Evolutionary conservation across 2,797 vertebrate species (phyloP).

Genomic region (Danio kyathit): DNA sequence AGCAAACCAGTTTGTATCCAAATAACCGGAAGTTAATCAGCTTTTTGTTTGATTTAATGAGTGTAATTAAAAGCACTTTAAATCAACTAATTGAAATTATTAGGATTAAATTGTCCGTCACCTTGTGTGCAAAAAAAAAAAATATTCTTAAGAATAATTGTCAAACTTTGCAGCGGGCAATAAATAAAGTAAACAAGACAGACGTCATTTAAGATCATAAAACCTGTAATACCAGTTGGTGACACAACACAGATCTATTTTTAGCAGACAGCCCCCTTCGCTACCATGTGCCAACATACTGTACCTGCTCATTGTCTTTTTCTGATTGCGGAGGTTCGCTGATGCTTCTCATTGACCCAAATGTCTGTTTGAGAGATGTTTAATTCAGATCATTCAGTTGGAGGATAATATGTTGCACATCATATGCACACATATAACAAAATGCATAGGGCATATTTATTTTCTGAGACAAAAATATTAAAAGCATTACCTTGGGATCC

Average conservation of each 20-base stretch:
- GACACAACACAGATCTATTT: background rate
- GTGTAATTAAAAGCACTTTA: background rate
- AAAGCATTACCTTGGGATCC: slow-evolving; percentile 37
- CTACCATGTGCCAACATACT: background rate
- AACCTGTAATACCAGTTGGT: background rate
- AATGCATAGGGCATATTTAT: background rate
- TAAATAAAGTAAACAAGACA: background rate
- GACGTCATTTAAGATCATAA: background rate
- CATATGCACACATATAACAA: background rate
- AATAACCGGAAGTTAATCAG: background rate
- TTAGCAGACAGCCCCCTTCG: background rate
- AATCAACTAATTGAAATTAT: background rate
- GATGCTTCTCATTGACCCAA: slow-evolving; percentile 13
- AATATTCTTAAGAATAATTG: background rate
- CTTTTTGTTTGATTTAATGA: background rate
- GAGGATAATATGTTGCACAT: background rate
- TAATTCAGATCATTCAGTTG: background rate
- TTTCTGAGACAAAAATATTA: background rate
- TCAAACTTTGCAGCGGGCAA: background rate
- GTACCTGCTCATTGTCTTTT: slow-evolving; percentile 29
- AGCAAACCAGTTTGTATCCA: background rate
- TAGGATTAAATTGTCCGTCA: background rate
- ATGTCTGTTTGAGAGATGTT: slow-evolving; percentile 13
- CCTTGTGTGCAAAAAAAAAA: background rate
- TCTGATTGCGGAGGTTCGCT: background rate